Conservation (phyloP, 2,113 vertebrate species). For the Archocentrus centrarchus region DNA sequence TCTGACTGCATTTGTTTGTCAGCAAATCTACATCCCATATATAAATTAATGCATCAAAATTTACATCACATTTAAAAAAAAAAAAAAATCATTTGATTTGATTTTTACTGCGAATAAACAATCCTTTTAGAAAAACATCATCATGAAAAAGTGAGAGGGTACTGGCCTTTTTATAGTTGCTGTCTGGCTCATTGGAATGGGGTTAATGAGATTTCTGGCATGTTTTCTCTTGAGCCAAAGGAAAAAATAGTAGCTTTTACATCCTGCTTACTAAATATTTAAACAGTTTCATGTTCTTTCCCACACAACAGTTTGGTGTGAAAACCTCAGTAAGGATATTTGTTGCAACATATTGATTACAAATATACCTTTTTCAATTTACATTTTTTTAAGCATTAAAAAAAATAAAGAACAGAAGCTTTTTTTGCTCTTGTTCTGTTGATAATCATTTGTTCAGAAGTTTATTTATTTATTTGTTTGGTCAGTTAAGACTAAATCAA, state of each 20-base stretch:
- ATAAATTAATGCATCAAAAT: neutral
- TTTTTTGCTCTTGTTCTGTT: neutral
- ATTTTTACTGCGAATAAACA: neutral
- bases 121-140: neutral
- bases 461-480: neutral
- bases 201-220: conserved; percentile 45
- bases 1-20: neutral
- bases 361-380: neutral
- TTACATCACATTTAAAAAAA: neutral
- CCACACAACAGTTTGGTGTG: neutral
- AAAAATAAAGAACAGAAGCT: neutral
- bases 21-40: neutral
- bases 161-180: conserved; percentile 4
- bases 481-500: neutral
- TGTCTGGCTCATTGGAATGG: conserved; percentile 34
- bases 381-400: neutral
- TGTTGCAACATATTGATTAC: neutral
- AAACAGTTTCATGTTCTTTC: neutral
- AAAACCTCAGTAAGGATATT: neutral
- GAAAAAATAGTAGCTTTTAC: neutral
- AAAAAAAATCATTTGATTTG: neutral
- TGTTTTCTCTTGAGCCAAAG: conserved; percentile 20
- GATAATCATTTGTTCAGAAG: neutral
- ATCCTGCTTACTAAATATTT: neutral
- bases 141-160: conserved; percentile 34